Evolutionary conservation across 2,797 vertebrate species (phyloP).

Genomic region (Sebastiscus albofasciatus): DNA sequence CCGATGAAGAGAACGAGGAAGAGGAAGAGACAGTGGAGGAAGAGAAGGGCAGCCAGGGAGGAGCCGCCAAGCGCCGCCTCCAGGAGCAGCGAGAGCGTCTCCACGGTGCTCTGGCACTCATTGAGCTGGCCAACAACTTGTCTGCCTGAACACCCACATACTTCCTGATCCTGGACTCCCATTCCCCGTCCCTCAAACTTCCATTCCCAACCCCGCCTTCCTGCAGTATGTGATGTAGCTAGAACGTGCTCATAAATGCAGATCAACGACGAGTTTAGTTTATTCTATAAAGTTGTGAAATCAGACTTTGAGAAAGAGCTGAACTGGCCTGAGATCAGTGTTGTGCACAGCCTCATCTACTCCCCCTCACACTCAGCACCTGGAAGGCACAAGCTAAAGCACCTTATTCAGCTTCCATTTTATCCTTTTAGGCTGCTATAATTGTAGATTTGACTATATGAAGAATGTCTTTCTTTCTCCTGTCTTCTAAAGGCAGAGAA

Average conservation of each 20-base stretch:
- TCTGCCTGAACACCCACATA: slow-evolving; percentile 80
- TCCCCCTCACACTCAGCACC: slow-evolving; percentile 43
- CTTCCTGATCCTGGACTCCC: slow-evolving; percentile 39
- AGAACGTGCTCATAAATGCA: slow-evolving; percentile 49
- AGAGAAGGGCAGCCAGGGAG: slow-evolving; percentile 83
- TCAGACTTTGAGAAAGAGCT: slow-evolving; percentile 53
- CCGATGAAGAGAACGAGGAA: slow-evolving; percentile 89
- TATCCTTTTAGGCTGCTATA: slow-evolving; percentile 98
- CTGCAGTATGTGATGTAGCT: slow-evolving; percentile 70
- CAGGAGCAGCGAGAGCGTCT: slow-evolving; percentile 95
- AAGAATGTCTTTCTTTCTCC: slow-evolving; percentile 92
- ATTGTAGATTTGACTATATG: slow-evolving; percentile 93
- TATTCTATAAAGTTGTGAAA: slow-evolving; percentile 45
- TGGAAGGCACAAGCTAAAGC: slow-evolving; percentile 93
- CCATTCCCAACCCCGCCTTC: slow-evolving; percentile 62
- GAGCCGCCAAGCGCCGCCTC: slow-evolving; percentile 87
- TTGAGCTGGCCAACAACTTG: slow-evolving; percentile 96
- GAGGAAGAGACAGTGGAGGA: slow-evolving; percentile 87
- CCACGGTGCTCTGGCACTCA: slow-evolving; percentile 94
- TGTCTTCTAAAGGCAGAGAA: slow-evolving; percentile 80
- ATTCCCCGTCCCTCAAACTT: slow-evolving; percentile 2
- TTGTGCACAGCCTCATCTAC: slow-evolving; percentile 47
- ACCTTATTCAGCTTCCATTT: slow-evolving; percentile 93
- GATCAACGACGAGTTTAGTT: slow-evolving; percentile 64
- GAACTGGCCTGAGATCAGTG: slow-evolving; percentile 60